Evolutionary conservation across 2,797 vertebrate species (phyloP).

Genomic region (Manis pentadactyla): DNA sequence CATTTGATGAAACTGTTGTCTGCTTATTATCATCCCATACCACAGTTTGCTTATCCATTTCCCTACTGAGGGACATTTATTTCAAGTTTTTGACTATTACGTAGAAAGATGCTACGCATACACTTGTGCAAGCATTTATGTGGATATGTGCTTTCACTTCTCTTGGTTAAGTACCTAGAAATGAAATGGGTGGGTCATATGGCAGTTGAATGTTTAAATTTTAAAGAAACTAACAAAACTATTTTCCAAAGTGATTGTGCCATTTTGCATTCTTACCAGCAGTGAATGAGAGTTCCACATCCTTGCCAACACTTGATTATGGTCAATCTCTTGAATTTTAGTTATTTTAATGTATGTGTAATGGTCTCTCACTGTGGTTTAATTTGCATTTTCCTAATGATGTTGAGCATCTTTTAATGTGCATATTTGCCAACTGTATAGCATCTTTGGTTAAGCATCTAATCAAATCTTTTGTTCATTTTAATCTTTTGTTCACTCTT

Average conservation of each 20-base stretch:
- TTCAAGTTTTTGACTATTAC: neutral
- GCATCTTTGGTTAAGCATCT: neutral
- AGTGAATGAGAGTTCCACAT: neutral
- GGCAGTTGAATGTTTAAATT: neutral
- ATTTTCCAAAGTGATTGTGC: neutral
- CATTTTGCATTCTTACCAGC: neutral
- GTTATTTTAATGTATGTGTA: neutral
- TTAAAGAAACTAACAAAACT: constrained; percentile 13
- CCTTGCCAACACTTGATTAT: neutral
- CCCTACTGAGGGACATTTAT: neutral
- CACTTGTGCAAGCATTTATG: neutral
- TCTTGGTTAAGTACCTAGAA: constrained; percentile 9
- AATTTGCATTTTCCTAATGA: neutral
- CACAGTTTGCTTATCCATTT: neutral
- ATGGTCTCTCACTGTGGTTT: neutral
- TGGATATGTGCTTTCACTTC: neutral
- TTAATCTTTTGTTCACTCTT: constrained; percentile 13
- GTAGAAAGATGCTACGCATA: neutral
- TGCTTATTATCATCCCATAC: neutral
- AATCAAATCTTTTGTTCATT: constrained; percentile 15
- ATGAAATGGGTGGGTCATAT: neutral
- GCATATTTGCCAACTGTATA: neutral
- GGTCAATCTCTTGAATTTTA: neutral
- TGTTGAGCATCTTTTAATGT: neutral
- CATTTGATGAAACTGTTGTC: neutral